phyloP scores from a whole-genome alignment of 2,113 vertebrate species.

The Otus sunia region DNA sequence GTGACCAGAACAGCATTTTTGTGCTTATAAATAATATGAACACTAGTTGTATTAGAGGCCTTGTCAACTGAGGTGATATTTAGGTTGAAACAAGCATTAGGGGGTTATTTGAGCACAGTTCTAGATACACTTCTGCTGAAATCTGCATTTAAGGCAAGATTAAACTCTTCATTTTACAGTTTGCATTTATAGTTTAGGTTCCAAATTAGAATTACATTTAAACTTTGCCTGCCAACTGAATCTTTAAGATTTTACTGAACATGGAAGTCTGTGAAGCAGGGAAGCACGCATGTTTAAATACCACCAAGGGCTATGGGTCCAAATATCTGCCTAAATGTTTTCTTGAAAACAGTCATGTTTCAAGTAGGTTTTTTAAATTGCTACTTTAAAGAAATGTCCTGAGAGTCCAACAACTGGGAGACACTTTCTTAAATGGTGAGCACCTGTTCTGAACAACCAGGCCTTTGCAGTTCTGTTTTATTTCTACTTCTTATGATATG shows the following conservation, averaged over 20 bases:
- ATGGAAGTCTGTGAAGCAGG: neutral
- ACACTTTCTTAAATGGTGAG: neutral
- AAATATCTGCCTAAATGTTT: slow-evolving; percentile 41
- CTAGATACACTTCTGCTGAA: neutral
- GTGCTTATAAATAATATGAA: neutral
- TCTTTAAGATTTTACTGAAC: neutral
- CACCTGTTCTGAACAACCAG: neutral
- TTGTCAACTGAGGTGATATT: neutral
- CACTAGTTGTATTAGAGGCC: neutral
- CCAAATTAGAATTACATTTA: neutral
- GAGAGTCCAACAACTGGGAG: neutral
- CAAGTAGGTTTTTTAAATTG: neutral
- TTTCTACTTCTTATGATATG: neutral
- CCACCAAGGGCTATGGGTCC: neutral
- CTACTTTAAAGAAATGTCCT: neutral
- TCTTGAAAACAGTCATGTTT: slow-evolving; percentile 4
- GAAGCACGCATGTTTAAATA: slow-evolving; percentile 17
- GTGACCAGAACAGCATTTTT: slow-evolving; percentile 1
- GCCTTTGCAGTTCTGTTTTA: neutral
- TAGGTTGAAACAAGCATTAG: neutral
- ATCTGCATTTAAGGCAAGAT: neutral
- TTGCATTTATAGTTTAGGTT: slow-evolving; percentile 16
- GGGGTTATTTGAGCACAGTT: neutral
- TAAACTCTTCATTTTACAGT: slow-evolving; percentile 3
- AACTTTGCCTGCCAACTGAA: slow-evolving; percentile 18